Base-by-base conservation (phyloP, 2,113 vertebrate genomes). In the Lynx canadensis region DNA sequence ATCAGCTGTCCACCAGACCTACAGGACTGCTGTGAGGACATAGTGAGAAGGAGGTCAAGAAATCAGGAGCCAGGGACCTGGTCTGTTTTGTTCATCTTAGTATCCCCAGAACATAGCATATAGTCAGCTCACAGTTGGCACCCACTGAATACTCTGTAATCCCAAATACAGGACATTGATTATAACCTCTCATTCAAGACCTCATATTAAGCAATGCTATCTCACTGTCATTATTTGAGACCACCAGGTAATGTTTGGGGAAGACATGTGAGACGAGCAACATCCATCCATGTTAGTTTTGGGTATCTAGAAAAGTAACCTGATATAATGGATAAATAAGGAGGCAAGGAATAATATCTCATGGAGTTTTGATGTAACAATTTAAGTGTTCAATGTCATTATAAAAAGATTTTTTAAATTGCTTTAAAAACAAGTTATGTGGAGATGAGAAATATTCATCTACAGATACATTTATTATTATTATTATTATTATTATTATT, bases 151-250 rank as follows among this genome's bases (percentile, higher is more conserved):
- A 21, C 5, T 41, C 38, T 84, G 8, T 33, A 23, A 63, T 80
- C 52, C 41, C 52, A 33, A 63, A 52, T 50, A 12, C 2, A 45
- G 73, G 41, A 1, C 25, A 50, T 74, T 48, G 18, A 11, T 38
- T 91, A 41, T 41, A 80, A 85, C 18, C n/a, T 82, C 57, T 83
- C 57, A 66, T 45, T 80, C 33, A 60, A 86, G 65, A 60, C 48
- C 16, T 23, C 15, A 69, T 80, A 65, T 68, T 33, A 60, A 89
- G 29, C 33, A 74, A 80, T 52, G 2, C 13, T 92, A 0, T 94
- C 91, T 76, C 88, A 52, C 45, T 91, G 83, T n/a, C n/a, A 36
- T 89, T 60, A 88, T 81, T 80, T 94, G 38, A 83, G 52, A 45
- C 27, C 48, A 85, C 69, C 13, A 66, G 21, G 14, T 63, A 52